Evolutionary conservation across 2,888 invertebrate genomes (phyloP).

Genomic region (Drosophila antonietae): DNA sequence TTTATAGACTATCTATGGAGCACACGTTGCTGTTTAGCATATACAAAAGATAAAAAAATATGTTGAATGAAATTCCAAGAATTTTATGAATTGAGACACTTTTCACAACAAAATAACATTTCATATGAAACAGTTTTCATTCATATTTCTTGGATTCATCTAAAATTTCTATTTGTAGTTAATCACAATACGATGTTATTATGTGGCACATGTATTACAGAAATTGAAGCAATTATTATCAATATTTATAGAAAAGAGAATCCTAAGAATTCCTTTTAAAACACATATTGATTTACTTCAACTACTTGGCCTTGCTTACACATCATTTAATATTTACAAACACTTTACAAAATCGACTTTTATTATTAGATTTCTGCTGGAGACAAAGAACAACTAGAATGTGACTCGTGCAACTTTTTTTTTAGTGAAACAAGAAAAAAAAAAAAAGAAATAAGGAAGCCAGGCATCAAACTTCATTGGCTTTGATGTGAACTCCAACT

Average conservation of each 20-base stretch:
- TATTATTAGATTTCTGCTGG: conserved; percentile 23
- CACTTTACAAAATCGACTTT: conserved; percentile 2
- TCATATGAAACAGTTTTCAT: background rate
- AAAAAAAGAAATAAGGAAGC: conserved; percentile 18
- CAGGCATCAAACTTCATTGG: conserved; percentile 59
- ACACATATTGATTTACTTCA: background rate
- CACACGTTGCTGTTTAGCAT: conserved; percentile 6
- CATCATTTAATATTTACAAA: conserved; percentile 10
- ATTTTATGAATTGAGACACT: background rate
- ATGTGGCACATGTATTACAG: background rate
- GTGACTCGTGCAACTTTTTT: conserved; percentile 23
- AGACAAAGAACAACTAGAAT: conserved; percentile 2
- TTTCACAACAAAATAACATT: background rate
- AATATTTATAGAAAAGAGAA: background rate
- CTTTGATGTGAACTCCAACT: conserved; percentile 39
- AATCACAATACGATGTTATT: background rate
- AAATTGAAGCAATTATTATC: background rate
- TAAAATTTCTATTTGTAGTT: background rate
- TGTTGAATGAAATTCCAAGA: background rate
- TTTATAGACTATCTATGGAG: conserved; percentile 13
- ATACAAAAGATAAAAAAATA: conserved; percentile 11
- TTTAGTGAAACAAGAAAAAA: conserved; percentile 23
- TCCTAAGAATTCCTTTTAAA: background rate
- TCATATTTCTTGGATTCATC: background rate
- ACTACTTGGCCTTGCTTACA: background rate